A percentile compares a stretch with the other conserved stretches of the same genome.
phyloP scores from a whole-genome alignment of 2,888 invertebrate genomes.

The Adineta ricciae region DNA sequence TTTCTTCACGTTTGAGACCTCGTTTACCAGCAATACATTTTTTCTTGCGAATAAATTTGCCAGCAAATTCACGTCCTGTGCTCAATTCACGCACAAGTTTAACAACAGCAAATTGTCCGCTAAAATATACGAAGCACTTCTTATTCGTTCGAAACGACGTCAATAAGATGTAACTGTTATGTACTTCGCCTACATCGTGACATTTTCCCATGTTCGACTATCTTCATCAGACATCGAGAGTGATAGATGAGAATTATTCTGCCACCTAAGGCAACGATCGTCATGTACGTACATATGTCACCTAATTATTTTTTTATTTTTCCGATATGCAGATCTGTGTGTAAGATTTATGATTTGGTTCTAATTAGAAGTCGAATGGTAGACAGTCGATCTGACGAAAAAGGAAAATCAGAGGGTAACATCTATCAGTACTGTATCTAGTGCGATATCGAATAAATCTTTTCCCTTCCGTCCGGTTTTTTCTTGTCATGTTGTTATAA shows the following conservation, averaged over 20 bases:
- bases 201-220: neutral
- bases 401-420: neutral
- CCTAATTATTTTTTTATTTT: neutral
- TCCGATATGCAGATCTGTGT: neutral
- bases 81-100: slow-evolving; percentile 22
- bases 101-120: slow-evolving; percentile 34
- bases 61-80: slow-evolving; percentile 53
- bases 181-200: neutral
- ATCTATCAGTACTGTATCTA: neutral
- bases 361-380: neutral
- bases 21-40: slow-evolving; percentile 35
- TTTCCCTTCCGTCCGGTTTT: neutral
- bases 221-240: neutral
- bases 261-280: neutral
- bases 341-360: neutral
- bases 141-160: neutral
- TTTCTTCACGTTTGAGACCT: slow-evolving; percentile 57
- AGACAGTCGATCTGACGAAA: neutral
- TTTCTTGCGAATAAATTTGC: slow-evolving; percentile 59
- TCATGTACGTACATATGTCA: neutral
- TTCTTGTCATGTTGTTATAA: too few relatives aligned
- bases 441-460: neutral
- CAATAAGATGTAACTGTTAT: too few relatives aligned
- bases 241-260: neutral
- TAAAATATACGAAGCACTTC: neutral